These are phyloP conservation scores for Craseonycteris thonglongyai DNA, from an alignment of 2,113 vertebrate species.

Conservation along the genomic window DNA sequence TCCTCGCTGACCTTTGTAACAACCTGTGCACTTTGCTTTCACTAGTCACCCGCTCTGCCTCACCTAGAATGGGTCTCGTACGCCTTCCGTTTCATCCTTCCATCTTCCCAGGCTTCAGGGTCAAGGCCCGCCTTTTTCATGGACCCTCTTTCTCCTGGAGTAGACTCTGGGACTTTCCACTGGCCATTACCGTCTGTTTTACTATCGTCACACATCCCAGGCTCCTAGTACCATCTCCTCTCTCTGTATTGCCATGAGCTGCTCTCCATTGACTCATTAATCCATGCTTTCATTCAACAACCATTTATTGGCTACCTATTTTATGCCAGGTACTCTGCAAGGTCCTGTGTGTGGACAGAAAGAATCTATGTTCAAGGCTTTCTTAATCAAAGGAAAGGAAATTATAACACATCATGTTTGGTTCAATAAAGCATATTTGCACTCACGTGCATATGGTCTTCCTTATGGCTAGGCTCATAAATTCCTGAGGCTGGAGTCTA, in stretches of 20 bases:
- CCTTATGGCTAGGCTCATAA: neutral
- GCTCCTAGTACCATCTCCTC: neutral
- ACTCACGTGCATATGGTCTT: neutral
- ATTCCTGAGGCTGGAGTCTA: neutral
- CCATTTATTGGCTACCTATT: neutral
- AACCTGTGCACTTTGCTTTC: neutral
- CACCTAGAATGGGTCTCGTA: neutral
- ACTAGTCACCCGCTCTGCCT: too few species aligned
- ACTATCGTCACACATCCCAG: neutral
- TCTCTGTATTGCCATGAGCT: neutral
- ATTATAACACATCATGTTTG: neutral
- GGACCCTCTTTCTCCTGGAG: neutral
- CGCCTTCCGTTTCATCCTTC: neutral
- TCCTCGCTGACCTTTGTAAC: neutral
- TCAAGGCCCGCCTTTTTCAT: neutral
- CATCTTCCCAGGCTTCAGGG: neutral
- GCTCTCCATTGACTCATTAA: neutral
- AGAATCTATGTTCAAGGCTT: neutral
- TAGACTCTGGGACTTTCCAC: neutral
- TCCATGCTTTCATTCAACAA: neutral
- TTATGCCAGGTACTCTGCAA: neutral
- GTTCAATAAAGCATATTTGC: neutral
- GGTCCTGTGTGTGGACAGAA: neutral
- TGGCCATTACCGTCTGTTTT: neutral
- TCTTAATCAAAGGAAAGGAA: neutral